Evolutionary conservation across 92 coral and sea anemone genomes (phyloP).

Genomic region (Epizoanthus ramosus): DNA sequence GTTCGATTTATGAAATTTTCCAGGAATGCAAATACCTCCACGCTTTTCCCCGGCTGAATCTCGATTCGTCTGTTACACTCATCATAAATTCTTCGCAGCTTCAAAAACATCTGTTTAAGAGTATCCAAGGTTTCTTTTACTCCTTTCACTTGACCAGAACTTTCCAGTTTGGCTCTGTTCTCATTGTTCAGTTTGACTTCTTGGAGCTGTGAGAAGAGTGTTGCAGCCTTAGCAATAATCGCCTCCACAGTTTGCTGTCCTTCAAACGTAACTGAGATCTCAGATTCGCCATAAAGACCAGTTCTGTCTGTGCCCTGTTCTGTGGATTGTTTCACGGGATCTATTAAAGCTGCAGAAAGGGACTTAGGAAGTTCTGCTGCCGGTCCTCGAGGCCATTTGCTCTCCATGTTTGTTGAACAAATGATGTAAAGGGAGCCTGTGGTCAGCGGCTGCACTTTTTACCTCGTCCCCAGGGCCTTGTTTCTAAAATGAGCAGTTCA

Average conservation of each 20-base stretch:
- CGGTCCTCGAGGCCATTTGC: slow-evolving; percentile 16
- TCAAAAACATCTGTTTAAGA: slow-evolving; percentile 33
- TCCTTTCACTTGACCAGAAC: slow-evolving; percentile 24
- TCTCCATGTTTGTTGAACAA: slow-evolving; percentile 36
- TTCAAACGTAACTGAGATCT: slow-evolving; percentile 26
- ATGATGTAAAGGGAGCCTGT: too few species aligned
- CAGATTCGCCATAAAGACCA: slow-evolving; percentile 3
- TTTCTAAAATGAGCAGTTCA: too few species aligned
- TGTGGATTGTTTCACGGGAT: slow-evolving; percentile 14
- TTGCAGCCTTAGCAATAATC: slow-evolving; percentile 5
- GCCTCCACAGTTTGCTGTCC: slow-evolving; percentile 36
- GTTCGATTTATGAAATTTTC: neutral
- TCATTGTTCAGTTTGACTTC: slow-evolving; percentile 30
- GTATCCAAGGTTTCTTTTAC: slow-evolving; percentile 32
- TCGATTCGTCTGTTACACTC: slow-evolving; percentile 34
- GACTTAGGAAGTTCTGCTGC: neutral
- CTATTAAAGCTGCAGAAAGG: slow-evolving; percentile 13
- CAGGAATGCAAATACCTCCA: slow-evolving; percentile 9
- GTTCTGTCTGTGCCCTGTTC: slow-evolving; percentile 28
- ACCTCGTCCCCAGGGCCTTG: too few species aligned
- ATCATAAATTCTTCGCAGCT: slow-evolving; percentile 22
- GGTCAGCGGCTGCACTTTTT: slow-evolving; percentile 17
- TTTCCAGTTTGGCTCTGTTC: slow-evolving; percentile 24
- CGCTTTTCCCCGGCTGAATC: slow-evolving; percentile 12
- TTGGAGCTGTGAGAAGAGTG: slow-evolving; percentile 22